Percentiles rank a stretch among this genome's conserved stretches.
Evolutionary conservation across 2,797 vertebrate genomes (phyloP).

Genomic region (Botia kubotai): DNA sequence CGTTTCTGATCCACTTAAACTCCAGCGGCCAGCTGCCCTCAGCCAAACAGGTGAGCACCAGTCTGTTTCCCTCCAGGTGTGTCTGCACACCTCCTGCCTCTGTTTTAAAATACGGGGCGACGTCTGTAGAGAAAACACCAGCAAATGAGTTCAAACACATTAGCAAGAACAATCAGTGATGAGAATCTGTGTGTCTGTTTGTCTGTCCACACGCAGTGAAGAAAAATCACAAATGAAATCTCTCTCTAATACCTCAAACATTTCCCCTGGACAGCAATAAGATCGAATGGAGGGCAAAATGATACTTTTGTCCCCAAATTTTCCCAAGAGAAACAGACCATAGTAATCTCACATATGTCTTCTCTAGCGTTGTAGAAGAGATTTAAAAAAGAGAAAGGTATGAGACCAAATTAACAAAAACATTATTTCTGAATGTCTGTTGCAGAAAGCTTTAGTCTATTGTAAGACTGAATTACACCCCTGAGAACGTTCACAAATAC

Average conservation of each 20-base stretch:
- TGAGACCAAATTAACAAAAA: no score
- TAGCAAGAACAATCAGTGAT: not conserved
- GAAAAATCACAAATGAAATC: not conserved
- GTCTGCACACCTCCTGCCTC: slow-evolving; percentile 81
- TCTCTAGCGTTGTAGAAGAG: no score
- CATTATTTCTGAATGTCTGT: not conserved
- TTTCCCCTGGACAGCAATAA: no score
- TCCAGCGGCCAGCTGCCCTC: slow-evolving; percentile 89
- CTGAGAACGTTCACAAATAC: slow-evolving; percentile 9
- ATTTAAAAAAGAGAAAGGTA: no score
- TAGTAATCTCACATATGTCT: no score
- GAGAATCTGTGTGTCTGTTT: not conserved
- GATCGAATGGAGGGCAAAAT: no score
- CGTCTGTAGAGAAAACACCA: slow-evolving; percentile 63
- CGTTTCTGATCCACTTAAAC: slow-evolving; percentile 82
- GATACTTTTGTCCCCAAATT: no score
- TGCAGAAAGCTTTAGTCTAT: slow-evolving; percentile 11
- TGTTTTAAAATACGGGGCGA: slow-evolving; percentile 85
- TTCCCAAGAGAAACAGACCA: no score
- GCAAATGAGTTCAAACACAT: not conserved
- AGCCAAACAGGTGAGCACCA: slow-evolving; percentile 84
- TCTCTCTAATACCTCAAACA: not conserved
- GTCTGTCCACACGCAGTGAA: not conserved
- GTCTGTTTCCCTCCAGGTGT: slow-evolving; percentile 84
- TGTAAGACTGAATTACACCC: slow-evolving; percentile 11